These are phyloP conservation scores for Melanotaenia parkinsoni DNA, from an alignment of 2,797 vertebrate genomes.

Conservation along the genomic window DNA sequence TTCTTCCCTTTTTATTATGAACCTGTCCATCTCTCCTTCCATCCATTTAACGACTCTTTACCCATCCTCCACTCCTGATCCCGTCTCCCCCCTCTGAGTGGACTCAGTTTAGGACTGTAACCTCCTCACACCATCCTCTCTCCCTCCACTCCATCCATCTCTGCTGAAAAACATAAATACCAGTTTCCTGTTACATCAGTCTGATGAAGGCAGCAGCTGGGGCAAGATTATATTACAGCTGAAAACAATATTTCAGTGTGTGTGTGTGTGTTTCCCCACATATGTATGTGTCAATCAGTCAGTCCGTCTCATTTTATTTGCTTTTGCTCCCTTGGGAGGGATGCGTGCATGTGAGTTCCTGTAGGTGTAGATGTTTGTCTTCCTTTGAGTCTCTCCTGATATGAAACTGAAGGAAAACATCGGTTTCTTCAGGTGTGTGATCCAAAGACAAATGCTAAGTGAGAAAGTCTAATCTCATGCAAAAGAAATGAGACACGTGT, in stretches of 20 bases:
- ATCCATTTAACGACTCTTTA: slow-evolving; percentile 48
- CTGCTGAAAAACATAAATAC: slow-evolving; percentile 77
- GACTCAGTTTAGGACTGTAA: slow-evolving; percentile 64
- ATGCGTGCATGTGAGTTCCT: slow-evolving; percentile 2
- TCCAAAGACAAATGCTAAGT: slow-evolving; percentile 19
- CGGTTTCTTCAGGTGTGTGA: slow-evolving; percentile 4
- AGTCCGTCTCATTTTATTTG: slow-evolving; percentile 47
- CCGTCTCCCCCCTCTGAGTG: slow-evolving; percentile 36
- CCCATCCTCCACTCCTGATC: slow-evolving; percentile 49
- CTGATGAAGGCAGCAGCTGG: slow-evolving; percentile 76
- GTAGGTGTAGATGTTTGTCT: slow-evolving; percentile 10
- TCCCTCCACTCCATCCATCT: slow-evolving; percentile 57
- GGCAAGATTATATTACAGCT: slow-evolving; percentile 75
- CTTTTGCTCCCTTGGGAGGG: slow-evolving; percentile 26
- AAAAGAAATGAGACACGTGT: slow-evolving; percentile 30
- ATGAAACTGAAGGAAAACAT: slow-evolving; percentile 13
- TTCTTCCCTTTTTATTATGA: slow-evolving; percentile 21
- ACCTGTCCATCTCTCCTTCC: slow-evolving; percentile 28
- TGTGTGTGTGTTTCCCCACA: slow-evolving; percentile 6
- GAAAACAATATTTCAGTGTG: slow-evolving; percentile 52
- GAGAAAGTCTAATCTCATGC: slow-evolving; percentile 23
- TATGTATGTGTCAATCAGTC: slow-evolving; percentile 49
- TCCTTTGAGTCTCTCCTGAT: slow-evolving; percentile 15
- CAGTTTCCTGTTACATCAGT: slow-evolving; percentile 79
- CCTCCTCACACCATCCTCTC: slow-evolving; percentile 40